Conservation (phyloP, 2,888 invertebrate genomes). For the Cybosia mesomella region DNA sequence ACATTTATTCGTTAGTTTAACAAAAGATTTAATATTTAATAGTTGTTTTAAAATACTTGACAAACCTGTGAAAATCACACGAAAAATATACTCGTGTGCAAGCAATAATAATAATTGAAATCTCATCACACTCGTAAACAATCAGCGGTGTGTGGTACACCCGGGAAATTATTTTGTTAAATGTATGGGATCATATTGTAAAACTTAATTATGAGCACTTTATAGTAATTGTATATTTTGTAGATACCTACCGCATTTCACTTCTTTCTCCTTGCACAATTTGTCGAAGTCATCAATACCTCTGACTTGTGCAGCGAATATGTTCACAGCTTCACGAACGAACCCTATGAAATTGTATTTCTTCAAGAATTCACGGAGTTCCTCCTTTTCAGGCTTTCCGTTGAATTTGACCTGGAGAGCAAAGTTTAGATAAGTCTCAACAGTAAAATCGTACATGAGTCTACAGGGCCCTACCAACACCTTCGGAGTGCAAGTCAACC, state of each 20-base stretch:
- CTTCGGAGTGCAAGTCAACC: too few species aligned
- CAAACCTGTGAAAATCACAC: too few species aligned
- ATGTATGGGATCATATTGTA: neutral
- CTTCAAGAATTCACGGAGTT: slow-evolving; percentile 59
- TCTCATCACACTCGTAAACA: too few species aligned
- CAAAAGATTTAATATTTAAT: neutral
- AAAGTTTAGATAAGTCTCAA: neutral
- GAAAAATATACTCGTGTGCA: too few species aligned
- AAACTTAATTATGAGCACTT: neutral
- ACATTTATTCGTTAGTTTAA: neutral
- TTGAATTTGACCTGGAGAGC: slow-evolving; percentile 63
- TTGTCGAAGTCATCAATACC: slow-evolving; percentile 62
- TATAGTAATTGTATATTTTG: too few species aligned
- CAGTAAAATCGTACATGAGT: too few species aligned
- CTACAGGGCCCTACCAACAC: too few species aligned
- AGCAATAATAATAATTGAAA: too few species aligned
- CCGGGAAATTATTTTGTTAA: too few species aligned
- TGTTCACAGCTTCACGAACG: slow-evolving; percentile 55
- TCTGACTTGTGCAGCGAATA: slow-evolving; percentile 62
- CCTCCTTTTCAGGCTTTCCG: slow-evolving; percentile 58
- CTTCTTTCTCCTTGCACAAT: slow-evolving; percentile 51
- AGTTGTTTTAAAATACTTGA: too few species aligned
- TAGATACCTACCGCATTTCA: slow-evolving; percentile 62
- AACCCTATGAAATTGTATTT: slow-evolving; percentile 62
- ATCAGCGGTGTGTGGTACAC: too few species aligned